These are phyloP conservation scores for Tortricodes alternella DNA, from an alignment of 2,888 invertebrate species.

Conservation along the genomic window DNA sequence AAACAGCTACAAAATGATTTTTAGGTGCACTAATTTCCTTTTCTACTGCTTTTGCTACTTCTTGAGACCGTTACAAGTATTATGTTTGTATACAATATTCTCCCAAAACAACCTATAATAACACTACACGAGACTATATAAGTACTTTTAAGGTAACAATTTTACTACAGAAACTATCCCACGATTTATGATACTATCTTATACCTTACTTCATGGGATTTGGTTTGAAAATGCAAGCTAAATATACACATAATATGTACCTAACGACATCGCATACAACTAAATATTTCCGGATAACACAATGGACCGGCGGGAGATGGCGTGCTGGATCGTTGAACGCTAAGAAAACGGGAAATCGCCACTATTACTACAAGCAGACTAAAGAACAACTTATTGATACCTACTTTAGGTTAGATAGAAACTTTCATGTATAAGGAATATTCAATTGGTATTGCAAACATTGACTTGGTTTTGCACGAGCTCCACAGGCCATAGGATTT, in stretches of 20 bases:
- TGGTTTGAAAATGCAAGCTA: neutral
- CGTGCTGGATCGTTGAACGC: constrained; percentile 42
- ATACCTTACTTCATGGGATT: neutral
- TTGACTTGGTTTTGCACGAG: neutral
- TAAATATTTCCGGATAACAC: constrained; percentile 32
- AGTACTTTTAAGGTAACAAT: too few species aligned
- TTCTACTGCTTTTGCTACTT: too few species aligned
- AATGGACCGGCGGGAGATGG: constrained; percentile 38
- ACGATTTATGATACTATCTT: too few species aligned
- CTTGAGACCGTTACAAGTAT: too few species aligned
- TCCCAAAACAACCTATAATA: too few species aligned
- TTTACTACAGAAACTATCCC: too few species aligned
- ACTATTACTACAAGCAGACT: constrained; percentile 34
- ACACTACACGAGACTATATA: too few species aligned
- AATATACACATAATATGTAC: constrained; percentile 13
- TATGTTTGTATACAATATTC: too few species aligned
- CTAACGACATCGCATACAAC: neutral
- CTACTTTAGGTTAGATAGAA: neutral
- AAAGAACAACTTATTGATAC: constrained; percentile 2
- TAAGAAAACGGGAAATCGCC: constrained; percentile 40
- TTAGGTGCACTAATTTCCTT: too few species aligned
- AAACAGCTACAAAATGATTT: too few species aligned
- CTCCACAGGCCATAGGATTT: neutral
- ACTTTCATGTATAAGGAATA: neutral
- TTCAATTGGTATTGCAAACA: neutral